Evolutionary conservation across 2,797 vertebrate genomes (phyloP), one percentile per base, ranked within the genome.

Genomic region (Gymnocypris eckloni): DNA sequence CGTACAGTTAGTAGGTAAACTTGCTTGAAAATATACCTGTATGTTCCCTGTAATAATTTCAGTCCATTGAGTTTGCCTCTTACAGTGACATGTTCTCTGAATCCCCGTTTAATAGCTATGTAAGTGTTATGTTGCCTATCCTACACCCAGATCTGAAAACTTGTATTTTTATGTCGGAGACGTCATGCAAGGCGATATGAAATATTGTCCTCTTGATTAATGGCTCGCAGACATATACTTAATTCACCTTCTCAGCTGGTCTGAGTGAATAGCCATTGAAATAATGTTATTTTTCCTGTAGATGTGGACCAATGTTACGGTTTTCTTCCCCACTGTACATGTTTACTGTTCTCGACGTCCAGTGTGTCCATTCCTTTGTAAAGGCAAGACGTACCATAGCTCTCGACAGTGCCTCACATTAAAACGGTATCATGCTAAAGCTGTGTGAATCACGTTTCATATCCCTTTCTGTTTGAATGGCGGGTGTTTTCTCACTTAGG

Each of bases 161-260:
- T 1, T 45, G 33, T 64, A 25, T 5, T 79, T 25, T 66, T 43
- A 28, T 64, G n/a, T 64, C 25, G 59, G 15, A 6, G 11, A 79
- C 72, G n/a, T 87, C 28, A 80, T 56, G 66, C 70, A 20, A 22
- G 73, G 41, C 25, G 12, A 50, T 15, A 69, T 22, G 25, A 81
- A 64, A 64, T 64, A 15, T 15, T 22, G 12, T 73, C 8, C 10
- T 43, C 4, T 5, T 22, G 25, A n/a, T 45, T 8, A n/a, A 2
- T n/a, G 52, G 52, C 50, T 54, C 54, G 67, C 59, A 75, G 81
- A 73, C 48, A 48, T 3, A 48, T 25, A 48, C 59, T 61, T 28
- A 12, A 43, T 33, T 41, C 18, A 15, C 5, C 10, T 64, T 41
- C 89, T 89, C 89, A 89, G 89, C 89, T 81, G 89, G 89, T 61